These are phyloP conservation scores for Apostichopus leukothele DNA, from an alignment of 53 echinoderm and acorn worm species.

Conservation along the genomic window DNA sequence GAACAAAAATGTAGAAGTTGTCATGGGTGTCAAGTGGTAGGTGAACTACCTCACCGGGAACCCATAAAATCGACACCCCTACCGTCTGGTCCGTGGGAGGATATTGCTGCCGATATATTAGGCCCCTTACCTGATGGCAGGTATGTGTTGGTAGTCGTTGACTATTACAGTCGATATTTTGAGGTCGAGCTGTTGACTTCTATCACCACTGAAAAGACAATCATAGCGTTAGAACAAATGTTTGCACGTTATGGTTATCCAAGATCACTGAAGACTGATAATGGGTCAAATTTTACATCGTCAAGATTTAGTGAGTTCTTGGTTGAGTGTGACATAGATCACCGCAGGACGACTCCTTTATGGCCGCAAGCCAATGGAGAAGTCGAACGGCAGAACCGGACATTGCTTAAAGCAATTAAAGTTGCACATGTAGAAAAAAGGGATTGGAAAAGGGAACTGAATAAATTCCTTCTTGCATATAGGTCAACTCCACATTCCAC, in stretches of 20 bases:
- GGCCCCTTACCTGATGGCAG: slow-evolving; percentile 53
- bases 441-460: slow-evolving; percentile 53
- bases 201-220: slow-evolving; percentile 46
- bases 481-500: slow-evolving; percentile 52
- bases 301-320: slow-evolving; percentile 48
- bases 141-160: slow-evolving; percentile 47
- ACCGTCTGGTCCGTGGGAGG: slow-evolving; percentile 46
- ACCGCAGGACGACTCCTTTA: slow-evolving; percentile 51
- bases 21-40: slow-evolving; percentile 48
- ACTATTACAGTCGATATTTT: slow-evolving; percentile 52
- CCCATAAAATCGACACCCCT: slow-evolving; percentile 31
- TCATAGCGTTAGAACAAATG: slow-evolving; percentile 47
- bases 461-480: slow-evolving; percentile 36
- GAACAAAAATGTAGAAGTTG: too few relatives aligned
- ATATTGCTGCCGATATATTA: slow-evolving; percentile 49
- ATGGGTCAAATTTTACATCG: slow-evolving; percentile 57
- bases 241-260: slow-evolving; percentile 57
- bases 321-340: slow-evolving; percentile 42
- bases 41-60: not conserved
- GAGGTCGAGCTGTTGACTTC: slow-evolving; percentile 54
- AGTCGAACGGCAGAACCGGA: slow-evolving; percentile 60
- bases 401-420: slow-evolving; percentile 51
- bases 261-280: slow-evolving; percentile 47
- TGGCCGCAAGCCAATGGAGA: slow-evolving; percentile 66
- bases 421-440: slow-evolving; percentile 47